Evolutionary conservation across 2,888 invertebrate genomes (phyloP).

Genomic region (Polydesmus complanatus): DNA sequence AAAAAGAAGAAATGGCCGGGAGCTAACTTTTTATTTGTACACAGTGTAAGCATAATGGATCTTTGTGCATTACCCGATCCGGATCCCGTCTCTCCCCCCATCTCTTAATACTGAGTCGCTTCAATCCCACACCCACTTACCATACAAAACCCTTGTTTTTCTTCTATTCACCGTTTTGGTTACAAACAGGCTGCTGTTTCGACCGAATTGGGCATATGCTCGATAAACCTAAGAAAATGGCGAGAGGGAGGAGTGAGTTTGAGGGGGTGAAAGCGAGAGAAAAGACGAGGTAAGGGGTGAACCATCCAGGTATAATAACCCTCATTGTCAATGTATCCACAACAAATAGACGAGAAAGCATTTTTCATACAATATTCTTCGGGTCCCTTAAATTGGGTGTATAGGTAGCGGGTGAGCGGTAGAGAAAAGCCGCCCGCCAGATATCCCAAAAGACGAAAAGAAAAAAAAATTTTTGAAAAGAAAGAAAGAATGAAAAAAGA

Average conservation of each 20-base stretch:
- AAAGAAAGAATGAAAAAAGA: no score
- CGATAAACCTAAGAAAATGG: neutral
- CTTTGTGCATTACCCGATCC: neutral
- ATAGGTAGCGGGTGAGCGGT: no score
- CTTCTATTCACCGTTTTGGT: neutral
- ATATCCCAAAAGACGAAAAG: no score
- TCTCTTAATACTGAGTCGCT: no score
- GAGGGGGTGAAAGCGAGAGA: neutral
- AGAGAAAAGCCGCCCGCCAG: no score
- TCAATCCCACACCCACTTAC: no score
- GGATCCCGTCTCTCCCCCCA: neutral
- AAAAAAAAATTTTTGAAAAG: no score
- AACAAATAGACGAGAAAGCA: no score
- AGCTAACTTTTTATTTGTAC: neutral
- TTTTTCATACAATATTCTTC: no score
- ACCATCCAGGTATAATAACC: no score
- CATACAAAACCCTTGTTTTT: neutral
- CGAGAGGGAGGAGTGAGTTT: neutral
- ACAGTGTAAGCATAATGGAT: neutral
- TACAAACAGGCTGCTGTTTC: neutral
- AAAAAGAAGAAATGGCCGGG: neutral
- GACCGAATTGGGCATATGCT: neutral
- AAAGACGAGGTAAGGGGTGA: neutral
- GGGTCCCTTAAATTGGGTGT: no score
- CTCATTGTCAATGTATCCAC: no score